These are phyloP conservation scores for Heliconius sara DNA, from an alignment of 2,888 invertebrate species.

Conservation along the genomic window DNA sequence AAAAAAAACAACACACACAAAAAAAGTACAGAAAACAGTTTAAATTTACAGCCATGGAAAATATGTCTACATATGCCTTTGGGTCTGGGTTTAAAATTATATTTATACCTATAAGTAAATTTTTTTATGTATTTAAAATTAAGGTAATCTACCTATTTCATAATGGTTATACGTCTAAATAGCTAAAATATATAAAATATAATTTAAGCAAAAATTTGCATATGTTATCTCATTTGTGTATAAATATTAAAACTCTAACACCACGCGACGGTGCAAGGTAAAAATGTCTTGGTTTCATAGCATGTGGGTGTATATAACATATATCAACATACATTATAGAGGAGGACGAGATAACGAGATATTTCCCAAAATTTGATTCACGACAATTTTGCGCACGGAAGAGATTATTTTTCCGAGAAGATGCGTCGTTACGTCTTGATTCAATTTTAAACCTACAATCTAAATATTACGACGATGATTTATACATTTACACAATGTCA, in stretches of 20 bases:
- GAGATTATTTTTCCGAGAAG: conserved; percentile 64
- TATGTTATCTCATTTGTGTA: neutral
- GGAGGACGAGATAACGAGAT: conserved; percentile 70
- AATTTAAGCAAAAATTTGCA: neutral
- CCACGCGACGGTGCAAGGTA: neutral
- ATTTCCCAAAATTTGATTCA: conserved; percentile 75
- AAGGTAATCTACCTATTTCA: too few species aligned
- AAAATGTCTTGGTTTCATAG: neutral
- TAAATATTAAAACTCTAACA: conserved; percentile 4
- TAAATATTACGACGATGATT: conserved; percentile 52
- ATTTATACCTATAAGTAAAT: too few species aligned
- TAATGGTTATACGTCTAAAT: too few species aligned
- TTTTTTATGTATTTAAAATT: too few species aligned
- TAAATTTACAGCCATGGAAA: too few species aligned
- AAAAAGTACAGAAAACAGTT: too few species aligned
- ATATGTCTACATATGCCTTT: too few species aligned
- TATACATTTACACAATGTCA: conserved; percentile 44
- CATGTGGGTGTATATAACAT: conserved; percentile 31
- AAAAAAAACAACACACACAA: too few species aligned
- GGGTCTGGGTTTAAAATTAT: too few species aligned
- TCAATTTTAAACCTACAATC: conserved; percentile 58
- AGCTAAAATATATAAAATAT: neutral
- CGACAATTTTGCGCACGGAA: conserved; percentile 67
- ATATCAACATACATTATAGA: conserved; percentile 59
- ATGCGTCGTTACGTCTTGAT: conserved; percentile 59